Conservation (phyloP, 2,888 invertebrate species). For the Dusona sp. region DNA sequence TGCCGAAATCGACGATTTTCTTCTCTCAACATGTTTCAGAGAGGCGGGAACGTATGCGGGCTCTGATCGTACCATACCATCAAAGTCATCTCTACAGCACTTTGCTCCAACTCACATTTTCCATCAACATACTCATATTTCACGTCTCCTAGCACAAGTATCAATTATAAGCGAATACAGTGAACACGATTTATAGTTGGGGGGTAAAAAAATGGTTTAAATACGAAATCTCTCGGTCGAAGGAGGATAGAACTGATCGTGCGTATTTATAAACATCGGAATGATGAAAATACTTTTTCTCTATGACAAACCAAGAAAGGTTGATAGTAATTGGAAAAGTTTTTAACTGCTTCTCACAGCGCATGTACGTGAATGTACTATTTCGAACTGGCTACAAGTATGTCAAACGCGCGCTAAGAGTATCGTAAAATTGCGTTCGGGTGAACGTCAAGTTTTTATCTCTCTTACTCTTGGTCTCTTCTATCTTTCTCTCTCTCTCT, state of each 20-base stretch:
- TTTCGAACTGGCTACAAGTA: constrained; percentile 60
- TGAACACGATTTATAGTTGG: neutral
- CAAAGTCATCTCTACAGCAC: constrained; percentile 6
- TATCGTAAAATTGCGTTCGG: constrained; percentile 68
- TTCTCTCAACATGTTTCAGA: constrained; percentile 32
- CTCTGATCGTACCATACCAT: constrained; percentile 9
- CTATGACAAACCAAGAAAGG: constrained; percentile 30
- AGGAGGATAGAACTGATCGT: neutral
- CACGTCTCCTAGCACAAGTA: constrained; percentile 7
- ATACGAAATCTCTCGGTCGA: constrained; percentile 8
- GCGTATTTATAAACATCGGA: constrained; percentile 53
- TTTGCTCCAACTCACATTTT: constrained; percentile 19
- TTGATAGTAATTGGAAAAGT: constrained; percentile 65
- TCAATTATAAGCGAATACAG: constrained; percentile 13
- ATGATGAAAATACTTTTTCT: constrained; percentile 34
- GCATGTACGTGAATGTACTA: constrained; percentile 55
- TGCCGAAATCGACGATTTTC: constrained; percentile 55
- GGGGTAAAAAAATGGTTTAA: constrained; percentile 1
- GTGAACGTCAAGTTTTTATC: constrained; percentile 66
- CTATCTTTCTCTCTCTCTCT: constrained; percentile 20
- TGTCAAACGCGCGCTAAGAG: constrained; percentile 68
- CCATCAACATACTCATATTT: constrained; percentile 13
- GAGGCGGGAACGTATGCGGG: constrained; percentile 21
- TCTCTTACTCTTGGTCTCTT: constrained; percentile 2
- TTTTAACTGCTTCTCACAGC: constrained; percentile 45